Evolutionary conservation across 2,113 vertebrate genomes (phyloP), one percentile per base, ranked within the genome.

Genomic region (Pachycephala philippinensis): DNA sequence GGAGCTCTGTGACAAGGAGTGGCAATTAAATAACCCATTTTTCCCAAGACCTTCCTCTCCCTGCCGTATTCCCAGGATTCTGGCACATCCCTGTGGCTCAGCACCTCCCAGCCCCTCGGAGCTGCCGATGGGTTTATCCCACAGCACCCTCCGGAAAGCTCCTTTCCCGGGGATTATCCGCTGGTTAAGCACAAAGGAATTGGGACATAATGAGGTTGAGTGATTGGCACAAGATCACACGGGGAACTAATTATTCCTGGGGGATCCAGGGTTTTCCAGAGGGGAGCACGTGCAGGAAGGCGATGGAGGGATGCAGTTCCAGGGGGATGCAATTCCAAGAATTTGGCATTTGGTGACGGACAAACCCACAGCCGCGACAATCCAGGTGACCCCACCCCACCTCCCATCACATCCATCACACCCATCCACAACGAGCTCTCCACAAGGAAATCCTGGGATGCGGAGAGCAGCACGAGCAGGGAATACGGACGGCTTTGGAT

Each of bases 401-500:
- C 23, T 88, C 28, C 83, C 22, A 9, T 3, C 53, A 4, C 77
- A 14, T 7, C n/a, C 83, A 7, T 33, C 53, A 4, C 77, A 14
- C 7, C n/a, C 83, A 7, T 33, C 63, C 53, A 8, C 23, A 18
- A 17, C 0, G 1, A 66, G 17, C 15, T 63, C 72, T 31, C 19
- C 21, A 4, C 53, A 57, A 53, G 42, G 78, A 77, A 50, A 80
- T 69, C 28, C 63, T 6, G 28, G 12, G 28, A 30, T 1, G 5
- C 4, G 6, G 24, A 47, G 33, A 35, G 50, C 68, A 66, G 45
- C 71, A 9, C 1, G 0, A 10, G 15, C 2, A 1, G 33, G 80
- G 24, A 69, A 40, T 0, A 2, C 0, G 0, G 45, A 1, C 4
- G 4, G 52, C 22, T 85, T 37, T 0, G 10, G 17, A 45, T 31